Evolutionary conservation across 2,888 invertebrate species (phyloP).

Genomic region (Idaea aversata): DNA sequence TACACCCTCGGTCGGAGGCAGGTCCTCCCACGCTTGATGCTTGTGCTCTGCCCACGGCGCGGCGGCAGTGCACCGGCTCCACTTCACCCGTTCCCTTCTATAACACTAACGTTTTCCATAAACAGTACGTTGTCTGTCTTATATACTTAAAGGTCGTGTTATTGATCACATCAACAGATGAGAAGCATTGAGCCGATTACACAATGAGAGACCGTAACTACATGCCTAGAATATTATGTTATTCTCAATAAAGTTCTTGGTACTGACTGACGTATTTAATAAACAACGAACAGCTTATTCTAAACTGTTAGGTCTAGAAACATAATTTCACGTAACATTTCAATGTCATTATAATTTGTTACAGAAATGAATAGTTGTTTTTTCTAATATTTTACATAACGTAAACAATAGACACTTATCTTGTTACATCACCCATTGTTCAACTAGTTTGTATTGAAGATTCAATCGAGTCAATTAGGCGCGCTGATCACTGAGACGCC

Average conservation of each 20-base stretch:
- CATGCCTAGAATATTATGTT: neutral
- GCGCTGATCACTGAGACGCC: neutral
- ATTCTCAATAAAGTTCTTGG: neutral
- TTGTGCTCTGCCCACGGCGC: constrained; percentile 28
- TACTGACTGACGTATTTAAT: too few species aligned
- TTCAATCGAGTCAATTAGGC: constrained; percentile 12
- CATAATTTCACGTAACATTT: too few species aligned
- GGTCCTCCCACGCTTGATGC: constrained; percentile 49
- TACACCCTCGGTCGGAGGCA: constrained; percentile 27
- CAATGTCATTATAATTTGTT: neutral
- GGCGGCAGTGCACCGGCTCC: constrained; percentile 20
- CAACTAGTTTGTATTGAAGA: constrained; percentile 14
- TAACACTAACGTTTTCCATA: constrained; percentile 20
- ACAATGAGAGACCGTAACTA: too few species aligned
- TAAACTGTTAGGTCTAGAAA: too few species aligned
- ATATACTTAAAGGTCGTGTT: constrained; percentile 10
- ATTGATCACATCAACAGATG: constrained; percentile 2
- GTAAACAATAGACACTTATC: constrained; percentile 22
- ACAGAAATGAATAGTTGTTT: neutral
- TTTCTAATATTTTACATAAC: constrained; percentile 5
- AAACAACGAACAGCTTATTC: too few species aligned
- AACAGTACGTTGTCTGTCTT: constrained; percentile 7
- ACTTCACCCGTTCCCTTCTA: constrained; percentile 30
- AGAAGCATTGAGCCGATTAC: too few species aligned
- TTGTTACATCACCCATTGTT: constrained; percentile 27